Evolutionary conservation across 1,140 invertebrate species (phyloP), one percentile per base, ranked within the genome.

Genomic region (Pantala flavescens): DNA sequence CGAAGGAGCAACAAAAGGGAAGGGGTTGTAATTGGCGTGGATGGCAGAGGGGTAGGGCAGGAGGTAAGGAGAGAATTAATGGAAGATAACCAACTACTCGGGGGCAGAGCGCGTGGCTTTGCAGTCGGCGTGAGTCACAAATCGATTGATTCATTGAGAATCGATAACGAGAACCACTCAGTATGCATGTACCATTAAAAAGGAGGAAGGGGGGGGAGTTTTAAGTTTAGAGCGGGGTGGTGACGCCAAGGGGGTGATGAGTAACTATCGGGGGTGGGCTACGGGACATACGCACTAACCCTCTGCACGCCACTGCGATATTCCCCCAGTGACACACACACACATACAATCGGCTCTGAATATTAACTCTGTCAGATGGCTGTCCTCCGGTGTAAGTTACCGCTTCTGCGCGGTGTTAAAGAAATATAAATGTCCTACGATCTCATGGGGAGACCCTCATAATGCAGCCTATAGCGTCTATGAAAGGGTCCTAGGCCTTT

Each of bases 71-170:
- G 49, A 63, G 12, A 63, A 63, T 63, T 63, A 63, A 63, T 63
- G 49, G 49, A 63, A 63, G 49, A 63, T 21, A 63, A 63, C 49
- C 49, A 63, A 63, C 49, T 12, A 63, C 49, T 63, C 49, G 12
- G n/a, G 16, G 16, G 16, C 49, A 63, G 49, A 63, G 49, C 49
- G 49, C 49, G 49, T 63, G 49, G 49, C 49, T 63, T 63, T 63
- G 49, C 49, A 63, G 49, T 63, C 49, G 49, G 49, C 49, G 49
- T 63, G 49, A 63, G 49, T 63, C 49, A 63, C 49, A 63, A 63
- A 63, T 63, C 49, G 49, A 63, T 63, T 63, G 49, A 63, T 63
- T 63, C 49, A 63, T 63, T 12, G 49, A 63, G 49, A 63, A 63
- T 63, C 49, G 49, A 63, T 63, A 63, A 63, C 49, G 49, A 63